Evolutionary conservation across 2,797 vertebrate species (phyloP), one percentile per base, ranked within the genome.

Genomic region (Xyrichtys novacula): DNA sequence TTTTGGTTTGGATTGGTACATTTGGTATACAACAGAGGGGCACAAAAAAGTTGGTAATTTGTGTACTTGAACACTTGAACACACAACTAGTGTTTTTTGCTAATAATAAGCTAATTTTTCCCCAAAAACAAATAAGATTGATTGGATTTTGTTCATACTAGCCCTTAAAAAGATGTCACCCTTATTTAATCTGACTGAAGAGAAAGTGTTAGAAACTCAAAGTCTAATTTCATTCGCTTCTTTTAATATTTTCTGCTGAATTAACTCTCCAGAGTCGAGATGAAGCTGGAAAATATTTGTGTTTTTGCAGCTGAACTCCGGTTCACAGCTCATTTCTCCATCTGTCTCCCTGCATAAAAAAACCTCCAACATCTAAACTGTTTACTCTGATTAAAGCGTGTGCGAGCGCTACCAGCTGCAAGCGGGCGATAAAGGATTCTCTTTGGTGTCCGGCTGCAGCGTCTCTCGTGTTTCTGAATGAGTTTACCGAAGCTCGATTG

Each of bases 371-470:
- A 43, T 49, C 67, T 65, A 31, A 78, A 52, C 47, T 22, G 53
- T 82, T 71, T 46, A 48, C 56, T 11, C 65, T 61, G 65, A 75
- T 72, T 32, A 48, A 72, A 71, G 65, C 23, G 64, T 58, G 28
- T 42, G 38, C 7, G 12, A 44, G 29, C 7, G 34, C 48, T 34
- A 4, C 34, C 17, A 23, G 54, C 62, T n/a, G 68, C 5, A 31
- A 59, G 65, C 59, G 28, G 14, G 58, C 0, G 50, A 54, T 17
- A 11, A 16, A 52, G 29, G 47, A 52, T 54, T 62, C 48, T 52
- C 52, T 72, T 65, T 53, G 43, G 52, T 48, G 20, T 43, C 28
- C 9, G 6, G 29, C 47, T 5, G 32, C 43, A 23, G 59, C 25
- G 20, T 31, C 44, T 65, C 36, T 20, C 25, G 22, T 22, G 48